A percentile compares a stretch with the other conserved stretches of the same genome.
phyloP scores from a whole-genome alignment of 2,113 vertebrate genomes.

The Sylvia atricapilla region DNA sequence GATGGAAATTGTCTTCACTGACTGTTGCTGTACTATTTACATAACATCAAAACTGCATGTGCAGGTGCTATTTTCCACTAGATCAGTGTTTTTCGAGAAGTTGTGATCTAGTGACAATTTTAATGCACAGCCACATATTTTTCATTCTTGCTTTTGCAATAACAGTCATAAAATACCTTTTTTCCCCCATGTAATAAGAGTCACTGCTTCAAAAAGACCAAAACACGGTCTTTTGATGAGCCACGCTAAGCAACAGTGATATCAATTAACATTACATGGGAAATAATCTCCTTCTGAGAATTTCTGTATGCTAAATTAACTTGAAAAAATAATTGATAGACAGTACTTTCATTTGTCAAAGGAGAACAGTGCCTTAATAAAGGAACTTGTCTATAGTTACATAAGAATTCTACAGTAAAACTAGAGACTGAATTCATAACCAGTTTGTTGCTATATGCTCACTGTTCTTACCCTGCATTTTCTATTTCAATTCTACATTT shows the following conservation, averaged over 20 bases:
- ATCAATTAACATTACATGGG: not conserved
- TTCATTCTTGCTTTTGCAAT: not conserved
- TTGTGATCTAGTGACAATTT: not conserved
- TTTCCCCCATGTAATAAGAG: not conserved
- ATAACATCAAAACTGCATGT: not conserved
- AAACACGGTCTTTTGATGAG: not conserved
- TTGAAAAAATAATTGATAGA: not conserved
- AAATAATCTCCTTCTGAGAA: not conserved
- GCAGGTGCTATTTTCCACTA: slow-evolving; percentile 24
- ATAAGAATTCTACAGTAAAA: not conserved
- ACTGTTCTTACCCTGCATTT: not conserved
- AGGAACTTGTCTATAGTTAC: not conserved
- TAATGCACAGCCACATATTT: not conserved
- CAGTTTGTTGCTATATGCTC: not conserved
- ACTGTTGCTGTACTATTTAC: not conserved
- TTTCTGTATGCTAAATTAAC: not conserved
- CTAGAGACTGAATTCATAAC: not conserved
- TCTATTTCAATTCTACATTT: not conserved
- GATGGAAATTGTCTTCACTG: slow-evolving; percentile 5
- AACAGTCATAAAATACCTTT: not conserved
- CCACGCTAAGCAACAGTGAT: accelerated
- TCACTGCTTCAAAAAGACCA: not conserved
- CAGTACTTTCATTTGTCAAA: not conserved
- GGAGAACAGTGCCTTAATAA: not conserved
- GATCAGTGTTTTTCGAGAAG: slow-evolving; percentile 24